Evolutionary conservation across 2,113 vertebrate genomes (phyloP).

Genomic region (Perccottus glenii): DNA sequence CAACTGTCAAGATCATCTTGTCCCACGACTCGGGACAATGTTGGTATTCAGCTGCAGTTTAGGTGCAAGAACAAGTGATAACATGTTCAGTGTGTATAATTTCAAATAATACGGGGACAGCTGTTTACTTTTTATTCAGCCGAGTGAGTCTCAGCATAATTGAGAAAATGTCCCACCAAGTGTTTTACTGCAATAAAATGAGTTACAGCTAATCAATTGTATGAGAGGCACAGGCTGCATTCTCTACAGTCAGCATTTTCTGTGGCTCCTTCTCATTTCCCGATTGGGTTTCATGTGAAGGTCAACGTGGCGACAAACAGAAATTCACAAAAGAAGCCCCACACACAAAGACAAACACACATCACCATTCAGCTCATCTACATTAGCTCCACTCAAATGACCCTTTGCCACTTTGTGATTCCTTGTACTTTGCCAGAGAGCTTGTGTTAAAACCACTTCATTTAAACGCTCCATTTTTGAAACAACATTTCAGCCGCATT

Average conservation of each 20-base stretch:
- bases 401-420: too few relatives aligned
- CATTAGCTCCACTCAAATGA: conserved; percentile 14
- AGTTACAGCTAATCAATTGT: conserved; percentile 71
- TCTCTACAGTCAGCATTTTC: conserved; percentile 71
- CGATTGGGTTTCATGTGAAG: conserved; percentile 76
- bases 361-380: conserved; percentile 16
- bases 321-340: conserved; percentile 19
- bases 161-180: conserved; percentile 51
- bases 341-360: conserved; percentile 11
- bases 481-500: too few relatives aligned
- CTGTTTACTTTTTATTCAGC: conserved; percentile 61
- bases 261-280: conserved; percentile 61
- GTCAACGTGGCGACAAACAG: conserved; percentile 58
- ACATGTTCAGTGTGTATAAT: conserved; percentile 43
- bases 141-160: conserved; percentile 56
- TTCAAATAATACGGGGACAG: conserved; percentile 57
- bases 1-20: conserved; percentile 7
- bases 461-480: too few relatives aligned
- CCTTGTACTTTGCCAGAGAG: too few relatives aligned
- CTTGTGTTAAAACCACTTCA: too few relatives aligned
- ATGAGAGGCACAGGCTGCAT: conserved; percentile 49
- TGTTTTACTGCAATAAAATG: conserved; percentile 69
- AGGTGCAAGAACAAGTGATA: conserved; percentile 25
- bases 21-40: conserved; percentile 18
- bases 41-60: conserved; percentile 20